phyloP scores from a whole-genome alignment of 2,113 vertebrate genomes.

The Otus sunia region DNA sequence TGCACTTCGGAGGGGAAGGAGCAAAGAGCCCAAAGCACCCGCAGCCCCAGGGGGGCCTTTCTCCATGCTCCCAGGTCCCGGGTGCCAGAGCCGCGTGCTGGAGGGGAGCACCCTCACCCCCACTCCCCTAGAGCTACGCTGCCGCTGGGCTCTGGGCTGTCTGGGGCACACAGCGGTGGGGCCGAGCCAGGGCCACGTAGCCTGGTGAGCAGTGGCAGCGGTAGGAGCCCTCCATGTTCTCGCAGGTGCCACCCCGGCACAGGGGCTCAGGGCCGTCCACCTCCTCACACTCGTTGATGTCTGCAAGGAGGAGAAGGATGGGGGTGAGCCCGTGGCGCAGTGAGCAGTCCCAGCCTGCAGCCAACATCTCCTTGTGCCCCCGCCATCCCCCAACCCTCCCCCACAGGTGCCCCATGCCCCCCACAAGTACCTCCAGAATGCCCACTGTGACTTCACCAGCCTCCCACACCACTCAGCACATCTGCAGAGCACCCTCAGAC shows the following conservation, averaged over 20 bases:
- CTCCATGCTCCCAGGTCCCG: neutral
- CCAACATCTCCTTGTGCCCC: neutral
- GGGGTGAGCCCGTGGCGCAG: neutral
- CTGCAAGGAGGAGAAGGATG: conserved; percentile 60
- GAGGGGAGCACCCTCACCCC: neutral
- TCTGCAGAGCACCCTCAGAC: neutral
- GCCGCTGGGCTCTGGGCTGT: conserved; percentile 40
- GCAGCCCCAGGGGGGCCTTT: neutral
- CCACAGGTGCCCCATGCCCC: neutral
- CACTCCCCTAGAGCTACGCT: neutral
- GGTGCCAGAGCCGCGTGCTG: neutral
- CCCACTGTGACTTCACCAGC: neutral
- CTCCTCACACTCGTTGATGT: conserved; percentile 92
- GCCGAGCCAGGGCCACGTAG: conserved; percentile 77
- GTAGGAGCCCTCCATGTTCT: conserved; percentile 92
- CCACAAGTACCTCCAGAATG: neutral
- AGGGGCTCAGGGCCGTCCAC: conserved; percentile 81
- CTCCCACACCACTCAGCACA: neutral
- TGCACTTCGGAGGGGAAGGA: neutral
- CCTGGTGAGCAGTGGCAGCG: conserved; percentile 86
- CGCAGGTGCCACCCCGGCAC: conserved; percentile 83
- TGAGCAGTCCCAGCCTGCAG: neutral
- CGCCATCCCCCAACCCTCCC: fast-evolving
- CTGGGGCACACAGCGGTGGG: conserved; percentile 84
- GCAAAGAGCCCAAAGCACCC: neutral